Evolutionary conservation across 2,113 vertebrate species (phyloP).

Genomic region (Jacana jacana): DNA sequence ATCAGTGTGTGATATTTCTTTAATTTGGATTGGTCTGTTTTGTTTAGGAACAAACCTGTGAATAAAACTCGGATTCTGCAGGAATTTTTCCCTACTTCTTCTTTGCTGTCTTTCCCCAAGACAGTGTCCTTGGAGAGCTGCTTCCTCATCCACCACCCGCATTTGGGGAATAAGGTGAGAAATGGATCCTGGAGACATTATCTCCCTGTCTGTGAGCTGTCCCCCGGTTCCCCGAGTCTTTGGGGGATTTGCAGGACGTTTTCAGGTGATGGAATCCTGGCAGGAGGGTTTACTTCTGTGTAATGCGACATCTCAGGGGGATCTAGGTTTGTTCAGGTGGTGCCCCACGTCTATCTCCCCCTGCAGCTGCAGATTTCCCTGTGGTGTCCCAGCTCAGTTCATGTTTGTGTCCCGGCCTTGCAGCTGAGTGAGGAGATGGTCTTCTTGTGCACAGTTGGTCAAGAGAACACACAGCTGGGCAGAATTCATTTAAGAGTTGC

Average conservation of each 20-base stretch:
- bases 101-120: slow-evolving; percentile 68
- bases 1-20: not conserved
- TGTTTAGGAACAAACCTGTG: slow-evolving; percentile 70
- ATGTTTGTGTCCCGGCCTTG: not conserved
- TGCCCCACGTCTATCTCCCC: not conserved
- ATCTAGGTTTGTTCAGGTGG: not conserved
- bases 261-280: not conserved
- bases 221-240: not conserved
- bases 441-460: not conserved
- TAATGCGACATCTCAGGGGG: not conserved
- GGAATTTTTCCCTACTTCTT: slow-evolving; percentile 72
- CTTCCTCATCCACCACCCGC: slow-evolving; percentile 66
- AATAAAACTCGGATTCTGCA: slow-evolving; percentile 72
- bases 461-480: not conserved
- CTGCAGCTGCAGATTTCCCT: fast-evolving
- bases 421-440: not conserved
- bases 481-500: not conserved
- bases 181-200: not conserved
- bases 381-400: not conserved
- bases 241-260: not conserved
- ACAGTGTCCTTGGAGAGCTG: slow-evolving; percentile 73
- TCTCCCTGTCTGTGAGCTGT: not conserved
- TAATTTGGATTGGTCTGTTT: not conserved
- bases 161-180: slow-evolving; percentile 74
- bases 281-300: not conserved